Evolutionary conservation across 2,797 vertebrate genomes (phyloP).

Genomic region (Toxotes lorentzi): DNA sequence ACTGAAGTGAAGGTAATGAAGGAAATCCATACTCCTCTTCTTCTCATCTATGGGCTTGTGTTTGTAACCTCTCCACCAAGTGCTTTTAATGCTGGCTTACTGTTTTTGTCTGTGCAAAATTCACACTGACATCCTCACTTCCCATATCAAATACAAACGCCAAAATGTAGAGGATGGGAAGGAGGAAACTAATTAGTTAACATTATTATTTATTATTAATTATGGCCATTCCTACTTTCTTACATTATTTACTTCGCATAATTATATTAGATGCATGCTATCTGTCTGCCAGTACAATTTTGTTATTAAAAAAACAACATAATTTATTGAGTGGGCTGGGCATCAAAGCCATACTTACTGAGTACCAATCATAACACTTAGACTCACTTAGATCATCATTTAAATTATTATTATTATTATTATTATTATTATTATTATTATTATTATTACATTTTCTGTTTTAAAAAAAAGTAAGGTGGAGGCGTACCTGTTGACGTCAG

Average conservation of each 20-base stretch:
- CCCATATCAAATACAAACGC: no score
- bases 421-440: not conserved
- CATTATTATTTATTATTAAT: no score
- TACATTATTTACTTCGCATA: not conserved
- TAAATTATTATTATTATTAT: not conserved
- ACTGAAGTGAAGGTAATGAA: not conserved
- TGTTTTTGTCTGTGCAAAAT: not conserved
- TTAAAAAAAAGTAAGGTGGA: not conserved
- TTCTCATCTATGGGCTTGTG: no score
- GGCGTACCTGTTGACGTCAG: constrained; percentile 18
- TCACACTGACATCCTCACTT: no score
- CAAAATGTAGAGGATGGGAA: no score
- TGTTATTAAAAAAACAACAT: no score
- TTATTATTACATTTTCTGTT: not conserved
- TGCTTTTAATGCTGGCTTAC: not conserved
- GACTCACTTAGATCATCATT: no score
- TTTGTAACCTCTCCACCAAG: not conserved
- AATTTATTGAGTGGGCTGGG: no score
- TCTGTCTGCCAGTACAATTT: not conserved
- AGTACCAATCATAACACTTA: no score
- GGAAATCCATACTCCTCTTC: not conserved
- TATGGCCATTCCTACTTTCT: not conserved
- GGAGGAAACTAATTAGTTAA: no score
- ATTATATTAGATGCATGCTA: not conserved
- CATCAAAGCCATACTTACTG: no score